Conservation (phyloP, 2,888 invertebrate genomes). For the Toxonevra muliebris region DNA sequence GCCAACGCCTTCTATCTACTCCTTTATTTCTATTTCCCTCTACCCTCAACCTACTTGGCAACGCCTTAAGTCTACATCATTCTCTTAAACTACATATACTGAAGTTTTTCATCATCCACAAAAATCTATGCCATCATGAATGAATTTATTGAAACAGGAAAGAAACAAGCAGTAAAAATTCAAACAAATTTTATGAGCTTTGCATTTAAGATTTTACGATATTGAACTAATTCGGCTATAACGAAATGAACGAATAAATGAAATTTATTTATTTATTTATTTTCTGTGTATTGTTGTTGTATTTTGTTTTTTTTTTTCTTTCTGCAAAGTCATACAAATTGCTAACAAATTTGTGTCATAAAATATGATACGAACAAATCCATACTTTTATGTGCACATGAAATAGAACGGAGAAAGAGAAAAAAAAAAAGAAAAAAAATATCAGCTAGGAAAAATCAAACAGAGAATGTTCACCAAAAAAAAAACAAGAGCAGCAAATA, state of each 20-base stretch:
- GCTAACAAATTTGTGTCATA: conserved; percentile 46
- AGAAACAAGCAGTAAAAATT: no score
- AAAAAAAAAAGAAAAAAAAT: background rate
- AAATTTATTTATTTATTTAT: conserved; percentile 11
- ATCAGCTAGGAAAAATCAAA: no score
- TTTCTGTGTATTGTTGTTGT: background rate
- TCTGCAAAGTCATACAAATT: conserved; percentile 47
- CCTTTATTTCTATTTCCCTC: no score
- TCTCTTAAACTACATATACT: no score
- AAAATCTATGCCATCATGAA: no score
- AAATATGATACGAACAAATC: conserved; percentile 36
- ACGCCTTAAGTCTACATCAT: no score
- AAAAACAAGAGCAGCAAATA: no score
- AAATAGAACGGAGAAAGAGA: background rate
- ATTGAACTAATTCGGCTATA: conserved; percentile 32
- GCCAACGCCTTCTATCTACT: no score
- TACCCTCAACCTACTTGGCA: no score
- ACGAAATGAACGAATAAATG: background rate
- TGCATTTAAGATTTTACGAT: conserved; percentile 38
- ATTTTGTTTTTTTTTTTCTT: conserved; percentile 15
- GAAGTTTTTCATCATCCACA: no score
- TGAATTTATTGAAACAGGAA: no score
- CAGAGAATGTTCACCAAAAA: no score
- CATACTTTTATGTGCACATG: conserved; percentile 45
- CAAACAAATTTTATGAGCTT: conserved; percentile 13